phyloP scores from a whole-genome alignment of 2,888 invertebrate species.

The Meteorus colon region DNA sequence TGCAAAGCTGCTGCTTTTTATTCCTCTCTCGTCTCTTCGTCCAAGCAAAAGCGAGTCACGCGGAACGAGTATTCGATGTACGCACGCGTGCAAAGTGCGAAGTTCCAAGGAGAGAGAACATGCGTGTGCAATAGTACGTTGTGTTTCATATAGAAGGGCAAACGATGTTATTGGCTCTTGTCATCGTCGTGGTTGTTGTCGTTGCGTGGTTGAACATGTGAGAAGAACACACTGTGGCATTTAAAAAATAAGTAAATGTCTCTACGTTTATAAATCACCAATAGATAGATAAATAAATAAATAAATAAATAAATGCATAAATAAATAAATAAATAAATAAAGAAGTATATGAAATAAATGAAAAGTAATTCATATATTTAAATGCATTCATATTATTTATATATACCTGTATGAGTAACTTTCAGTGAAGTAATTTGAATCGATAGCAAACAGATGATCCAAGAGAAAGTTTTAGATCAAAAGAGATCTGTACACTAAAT shows the following conservation, averaged over 20 bases:
- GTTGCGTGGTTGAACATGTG: slow-evolving; percentile 24
- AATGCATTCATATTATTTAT: not conserved
- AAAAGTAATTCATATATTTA: not conserved
- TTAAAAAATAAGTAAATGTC: not conserved
- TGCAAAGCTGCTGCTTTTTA: slow-evolving; percentile 33
- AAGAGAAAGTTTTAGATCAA: slow-evolving; percentile 20
- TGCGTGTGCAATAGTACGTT: not conserved
- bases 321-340: not conserved
- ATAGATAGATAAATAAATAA: not conserved
- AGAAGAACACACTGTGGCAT: slow-evolving; percentile 24
- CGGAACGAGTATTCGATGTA: slow-evolving; percentile 29
- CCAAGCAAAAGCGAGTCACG: slow-evolving; percentile 33
- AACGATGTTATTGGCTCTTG: not conserved
- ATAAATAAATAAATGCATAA: not conserved
- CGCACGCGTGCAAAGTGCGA: slow-evolving; percentile 27
- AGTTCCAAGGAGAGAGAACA: slow-evolving; percentile 29
- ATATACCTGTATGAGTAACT: not conserved
- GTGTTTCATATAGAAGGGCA: slow-evolving; percentile 4
- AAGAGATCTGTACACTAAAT: not conserved
- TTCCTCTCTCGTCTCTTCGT: slow-evolving; percentile 13
- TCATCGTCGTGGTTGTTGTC: not conserved
- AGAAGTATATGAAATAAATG: not conserved
- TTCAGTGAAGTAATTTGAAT: not conserved
- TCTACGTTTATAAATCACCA: slow-evolving; percentile 2
- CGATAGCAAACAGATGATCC: not conserved